A percentile compares a stretch with the other conserved stretches of the same genome.
Evolutionary conservation across 2,113 vertebrate species (phyloP).

Genomic region (Puffinus mauretanicus): DNA sequence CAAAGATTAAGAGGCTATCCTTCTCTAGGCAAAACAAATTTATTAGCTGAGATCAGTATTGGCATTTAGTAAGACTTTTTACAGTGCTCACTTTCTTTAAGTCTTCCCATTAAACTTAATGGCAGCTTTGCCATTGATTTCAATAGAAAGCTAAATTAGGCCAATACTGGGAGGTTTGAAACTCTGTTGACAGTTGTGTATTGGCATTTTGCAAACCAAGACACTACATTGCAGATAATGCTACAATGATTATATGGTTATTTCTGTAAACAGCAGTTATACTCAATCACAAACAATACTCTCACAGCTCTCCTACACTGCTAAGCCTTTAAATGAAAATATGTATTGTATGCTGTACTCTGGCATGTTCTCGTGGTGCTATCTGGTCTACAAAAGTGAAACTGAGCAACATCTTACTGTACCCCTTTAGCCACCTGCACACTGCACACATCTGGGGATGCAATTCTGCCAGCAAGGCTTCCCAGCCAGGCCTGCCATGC

Average conservation of each 20-base stretch:
- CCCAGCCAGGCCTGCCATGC: background rate
- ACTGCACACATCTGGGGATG: background rate
- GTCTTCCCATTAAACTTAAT: background rate
- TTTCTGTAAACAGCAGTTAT: background rate
- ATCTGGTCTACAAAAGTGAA: background rate
- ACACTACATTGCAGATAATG: background rate
- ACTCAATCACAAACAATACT: background rate
- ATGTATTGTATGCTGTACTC: fast-evolving
- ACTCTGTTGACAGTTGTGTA: background rate
- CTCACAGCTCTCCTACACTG: background rate
- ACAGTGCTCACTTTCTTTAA: background rate
- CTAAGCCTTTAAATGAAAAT: background rate
- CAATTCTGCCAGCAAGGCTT: background rate
- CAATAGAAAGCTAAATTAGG: background rate
- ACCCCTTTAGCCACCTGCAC: background rate
- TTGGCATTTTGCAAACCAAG: background rate
- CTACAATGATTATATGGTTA: background rate
- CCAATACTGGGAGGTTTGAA: background rate
- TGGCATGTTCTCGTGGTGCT: background rate
- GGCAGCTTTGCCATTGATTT: background rate
- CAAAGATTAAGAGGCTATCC: background rate
- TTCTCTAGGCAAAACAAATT: background rate
- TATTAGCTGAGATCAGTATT: background rate
- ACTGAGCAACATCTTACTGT: background rate
- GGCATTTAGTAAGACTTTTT: background rate